Evolutionary conservation across 2,113 vertebrate genomes (phyloP).

Genomic region (Brienomyrus brachyistius): DNA sequence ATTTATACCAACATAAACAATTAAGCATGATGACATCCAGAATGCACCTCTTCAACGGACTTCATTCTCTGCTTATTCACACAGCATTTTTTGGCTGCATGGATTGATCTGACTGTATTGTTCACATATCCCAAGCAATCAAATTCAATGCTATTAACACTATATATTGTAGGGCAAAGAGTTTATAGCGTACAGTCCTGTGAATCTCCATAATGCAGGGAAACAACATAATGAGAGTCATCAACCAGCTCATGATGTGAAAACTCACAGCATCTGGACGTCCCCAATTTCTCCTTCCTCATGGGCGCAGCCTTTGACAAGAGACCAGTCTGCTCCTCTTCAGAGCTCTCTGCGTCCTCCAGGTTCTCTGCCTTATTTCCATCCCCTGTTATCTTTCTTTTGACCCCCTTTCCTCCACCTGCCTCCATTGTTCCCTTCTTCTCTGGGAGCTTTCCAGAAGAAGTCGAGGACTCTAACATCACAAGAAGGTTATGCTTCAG

Average conservation of each 20-base stretch:
- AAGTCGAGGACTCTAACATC: slow-evolving; percentile 39
- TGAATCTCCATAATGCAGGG: neutral
- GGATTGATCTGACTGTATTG: neutral
- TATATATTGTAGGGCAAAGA: neutral
- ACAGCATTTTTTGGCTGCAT: neutral
- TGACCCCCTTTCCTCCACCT: neutral
- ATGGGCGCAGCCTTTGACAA: slow-evolving; percentile 28
- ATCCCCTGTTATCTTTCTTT: neutral
- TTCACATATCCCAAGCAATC: neutral
- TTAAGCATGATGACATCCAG: neutral
- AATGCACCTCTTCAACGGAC: neutral
- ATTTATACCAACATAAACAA: slow-evolving; percentile 32
- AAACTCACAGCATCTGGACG: slow-evolving; percentile 19
- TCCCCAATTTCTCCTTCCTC: slow-evolving; percentile 31
- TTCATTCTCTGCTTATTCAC: neutral
- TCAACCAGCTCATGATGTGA: neutral
- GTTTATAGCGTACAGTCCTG: neutral
- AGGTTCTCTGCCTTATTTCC: slow-evolving; percentile 18
- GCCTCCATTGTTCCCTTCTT: neutral
- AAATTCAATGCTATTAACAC: neutral
- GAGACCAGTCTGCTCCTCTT: slow-evolving; percentile 37
- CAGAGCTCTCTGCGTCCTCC: slow-evolving; percentile 20
- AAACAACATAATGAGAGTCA: neutral
- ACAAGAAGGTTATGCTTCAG: neutral
- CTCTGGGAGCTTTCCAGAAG: slow-evolving; percentile 17